Conservation (phyloP, 2,797 vertebrate species). For the Helicolenus hilgendorfi region DNA sequence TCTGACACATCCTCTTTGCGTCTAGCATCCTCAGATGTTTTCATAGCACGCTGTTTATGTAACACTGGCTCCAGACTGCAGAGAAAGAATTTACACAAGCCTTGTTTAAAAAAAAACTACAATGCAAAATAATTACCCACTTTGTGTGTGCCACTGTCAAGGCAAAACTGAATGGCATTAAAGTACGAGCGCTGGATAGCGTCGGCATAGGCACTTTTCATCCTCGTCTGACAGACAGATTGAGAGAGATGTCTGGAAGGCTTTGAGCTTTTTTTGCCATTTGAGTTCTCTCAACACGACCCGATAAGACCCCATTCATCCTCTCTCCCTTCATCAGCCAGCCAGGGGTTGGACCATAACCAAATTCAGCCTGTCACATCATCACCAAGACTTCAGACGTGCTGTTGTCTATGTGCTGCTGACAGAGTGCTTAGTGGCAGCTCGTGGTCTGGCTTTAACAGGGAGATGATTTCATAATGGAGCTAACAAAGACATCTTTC, state of each 20-base stretch:
- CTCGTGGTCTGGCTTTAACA: slow-evolving; percentile 34
- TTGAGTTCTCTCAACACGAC: slow-evolving; percentile 72
- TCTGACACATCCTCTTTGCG: slow-evolving; percentile 65
- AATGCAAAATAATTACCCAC: slow-evolving; percentile 73
- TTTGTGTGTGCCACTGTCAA: slow-evolving; percentile 54
- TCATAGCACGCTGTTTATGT: slow-evolving; percentile 51
- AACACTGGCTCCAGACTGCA: slow-evolving; percentile 56
- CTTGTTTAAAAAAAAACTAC: slow-evolving; percentile 55
- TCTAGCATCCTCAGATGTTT: slow-evolving; percentile 61
- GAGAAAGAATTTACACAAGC: slow-evolving; percentile 59
- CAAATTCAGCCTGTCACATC: slow-evolving; percentile 74
- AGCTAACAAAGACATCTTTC: slow-evolving; percentile 52
- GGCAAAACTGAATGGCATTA: slow-evolving; percentile 68
- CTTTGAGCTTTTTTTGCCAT: slow-evolving; percentile 60
- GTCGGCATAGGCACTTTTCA: slow-evolving; percentile 61
- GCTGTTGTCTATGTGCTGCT: slow-evolving; percentile 51
- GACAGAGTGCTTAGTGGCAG: slow-evolving; percentile 53
- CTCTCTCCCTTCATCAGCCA: slow-evolving; percentile 61
- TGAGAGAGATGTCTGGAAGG: slow-evolving; percentile 58
- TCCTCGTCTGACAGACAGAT: slow-evolving; percentile 71
- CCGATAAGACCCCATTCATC: slow-evolving; percentile 75
- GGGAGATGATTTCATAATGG: slow-evolving; percentile 49
- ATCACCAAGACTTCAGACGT: slow-evolving; percentile 56
- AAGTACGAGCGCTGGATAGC: slow-evolving; percentile 44
- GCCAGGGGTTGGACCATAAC: slow-evolving; percentile 58